phyloP scores from a whole-genome alignment of 2,113 vertebrate genomes.

The Prunella fulvescens region DNA sequence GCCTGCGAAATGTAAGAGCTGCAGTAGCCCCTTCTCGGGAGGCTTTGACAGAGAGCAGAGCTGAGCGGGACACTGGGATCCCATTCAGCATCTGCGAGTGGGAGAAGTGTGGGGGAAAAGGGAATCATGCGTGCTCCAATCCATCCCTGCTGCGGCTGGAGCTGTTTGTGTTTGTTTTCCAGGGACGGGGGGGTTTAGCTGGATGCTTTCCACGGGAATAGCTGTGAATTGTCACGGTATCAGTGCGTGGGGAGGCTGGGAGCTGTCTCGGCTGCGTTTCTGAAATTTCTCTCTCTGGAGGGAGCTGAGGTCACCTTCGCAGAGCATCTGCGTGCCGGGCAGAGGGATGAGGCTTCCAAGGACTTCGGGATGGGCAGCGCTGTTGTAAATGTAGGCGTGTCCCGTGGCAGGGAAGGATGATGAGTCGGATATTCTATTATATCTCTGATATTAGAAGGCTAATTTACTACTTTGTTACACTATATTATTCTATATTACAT shows the following conservation, averaged over 20 bases:
- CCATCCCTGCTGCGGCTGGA: not conserved
- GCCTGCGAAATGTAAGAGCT: not conserved
- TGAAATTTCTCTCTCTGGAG: not conserved
- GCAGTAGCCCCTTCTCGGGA: not conserved
- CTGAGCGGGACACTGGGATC: conserved; percentile 13
- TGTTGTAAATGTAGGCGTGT: no score
- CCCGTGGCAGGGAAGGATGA: no score
- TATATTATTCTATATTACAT: no score
- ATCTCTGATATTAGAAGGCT: no score
- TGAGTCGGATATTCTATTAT: no score
- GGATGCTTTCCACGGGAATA: not conserved
- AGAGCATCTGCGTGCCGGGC: not conserved
- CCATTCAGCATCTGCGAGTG: conserved; percentile 18
- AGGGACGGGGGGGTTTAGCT: not conserved
- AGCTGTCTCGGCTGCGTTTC: not conserved
- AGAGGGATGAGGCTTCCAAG: not conserved
- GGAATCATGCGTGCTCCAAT: not conserved
- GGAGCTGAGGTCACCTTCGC: not conserved
- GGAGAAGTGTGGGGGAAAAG: conserved; percentile 26
- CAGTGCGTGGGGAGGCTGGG: not conserved
- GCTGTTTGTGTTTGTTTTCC: not conserved
- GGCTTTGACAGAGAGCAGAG: conserved; percentile 52
- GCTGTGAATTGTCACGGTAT: not conserved
- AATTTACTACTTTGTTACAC: no score
- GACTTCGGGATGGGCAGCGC: not conserved